Conservation (phyloP, 2,888 invertebrate species). For the Rhagonycha lutea region DNA sequence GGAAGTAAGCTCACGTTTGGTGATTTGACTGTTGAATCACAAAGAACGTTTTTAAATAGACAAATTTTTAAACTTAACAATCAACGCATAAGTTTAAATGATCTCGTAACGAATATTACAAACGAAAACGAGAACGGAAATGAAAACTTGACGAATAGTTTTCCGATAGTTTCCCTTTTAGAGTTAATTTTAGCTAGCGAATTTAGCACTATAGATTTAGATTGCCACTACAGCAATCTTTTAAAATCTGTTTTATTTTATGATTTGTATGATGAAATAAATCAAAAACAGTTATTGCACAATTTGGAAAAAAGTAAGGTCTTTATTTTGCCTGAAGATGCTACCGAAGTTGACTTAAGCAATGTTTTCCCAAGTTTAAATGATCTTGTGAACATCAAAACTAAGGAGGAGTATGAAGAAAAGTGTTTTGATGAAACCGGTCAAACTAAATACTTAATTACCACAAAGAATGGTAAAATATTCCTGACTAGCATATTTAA, state of each 20-base stretch:
- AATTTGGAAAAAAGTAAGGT: not conserved
- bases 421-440: constrained; percentile 6
- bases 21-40: constrained; percentile 9
- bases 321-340: constrained; percentile 5
- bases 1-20: constrained; percentile 6
- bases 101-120: constrained; percentile 4
- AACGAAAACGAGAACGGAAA: not conserved
- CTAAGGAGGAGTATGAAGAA: constrained; percentile 2
- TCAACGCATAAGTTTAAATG: constrained; percentile 1
- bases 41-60: constrained; percentile 1
- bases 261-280: constrained; percentile 5
- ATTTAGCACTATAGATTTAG: not conserved
- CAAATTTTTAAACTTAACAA: constrained; percentile 4
- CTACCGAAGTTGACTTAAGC: not conserved
- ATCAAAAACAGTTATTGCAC: not conserved
- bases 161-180: not conserved
- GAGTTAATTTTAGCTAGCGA: not conserved
- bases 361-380: not conserved
- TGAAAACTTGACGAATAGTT: not conserved
- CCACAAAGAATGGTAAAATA: not conserved
- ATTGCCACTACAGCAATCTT: constrained; percentile 2
- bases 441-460: constrained; percentile 15
- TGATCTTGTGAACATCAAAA: not conserved
- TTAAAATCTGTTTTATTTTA: constrained; percentile 1
- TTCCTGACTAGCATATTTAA: constrained; percentile 9